Evolutionary conservation across 2,113 vertebrate genomes (phyloP), one percentile per base, ranked within the genome.

Genomic region (Dermatemys mawii): DNA sequence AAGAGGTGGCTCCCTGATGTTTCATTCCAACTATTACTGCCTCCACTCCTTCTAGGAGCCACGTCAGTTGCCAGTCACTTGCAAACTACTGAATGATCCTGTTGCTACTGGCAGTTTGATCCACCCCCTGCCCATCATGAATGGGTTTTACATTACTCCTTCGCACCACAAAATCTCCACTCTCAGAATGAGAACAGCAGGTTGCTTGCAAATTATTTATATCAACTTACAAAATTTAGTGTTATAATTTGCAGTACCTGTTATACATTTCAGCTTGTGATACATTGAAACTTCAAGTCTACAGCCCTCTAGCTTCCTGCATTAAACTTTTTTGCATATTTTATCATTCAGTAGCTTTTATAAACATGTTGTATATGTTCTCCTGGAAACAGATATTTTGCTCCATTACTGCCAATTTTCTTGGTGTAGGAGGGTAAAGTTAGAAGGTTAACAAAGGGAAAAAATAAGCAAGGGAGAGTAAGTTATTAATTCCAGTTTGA

Each of bases 281-380:
- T 51, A 79, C 32, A 57, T 81, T 86, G 63, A 24, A 88, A 81
- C 6, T 92, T 50, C 79, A 81, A 6, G 24, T 78, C 84, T 89
- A 63, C 9, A 57, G 55, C 82, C 53, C 41, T 80, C 1, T 19
- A 48, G 57, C 70, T 92, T 84, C 90, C 53, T 46, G 55, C 49
- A 46, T 73, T 49, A 92, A 93, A 57, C 53, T 80, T 94, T 94
- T 82, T 50, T 67, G 35, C 0, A 0, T 29, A 2, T 84, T 84
- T 44, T 41, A 90, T 92, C 95, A 90, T 60, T 94, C 85, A 87
- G 8, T 32, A 93, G 8, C 3, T 92, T 93, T 88, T 83, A 70
- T 83, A 87, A 87, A 70, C 17, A 67, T 67, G 35, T 38, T 67
- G 17, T 67, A 38, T 38, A 67, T 19, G 19, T 67, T 35, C 17